phyloP scores from a whole-genome alignment of 2,113 vertebrate genomes.

The zebrafish (Danio rerio) region DNA sequence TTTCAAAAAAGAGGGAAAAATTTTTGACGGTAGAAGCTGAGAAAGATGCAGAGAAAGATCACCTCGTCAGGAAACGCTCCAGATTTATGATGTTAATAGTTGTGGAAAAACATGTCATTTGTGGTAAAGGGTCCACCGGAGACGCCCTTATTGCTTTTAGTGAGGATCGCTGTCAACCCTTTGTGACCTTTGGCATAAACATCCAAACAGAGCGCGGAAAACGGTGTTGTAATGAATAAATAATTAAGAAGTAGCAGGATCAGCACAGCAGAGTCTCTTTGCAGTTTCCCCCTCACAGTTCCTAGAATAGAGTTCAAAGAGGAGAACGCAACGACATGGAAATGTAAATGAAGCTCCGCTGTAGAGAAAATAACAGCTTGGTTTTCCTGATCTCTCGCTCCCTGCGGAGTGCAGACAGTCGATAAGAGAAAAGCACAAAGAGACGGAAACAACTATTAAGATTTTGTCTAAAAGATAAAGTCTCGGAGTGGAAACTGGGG shows the following conservation, averaged over 20 bases:
- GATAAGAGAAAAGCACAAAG: neutral
- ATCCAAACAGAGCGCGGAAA: neutral
- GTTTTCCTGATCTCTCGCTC: neutral
- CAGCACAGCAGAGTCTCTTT: neutral
- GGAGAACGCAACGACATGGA: neutral
- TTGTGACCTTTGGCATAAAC: slow-evolving; percentile 12
- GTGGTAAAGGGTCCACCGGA: no score
- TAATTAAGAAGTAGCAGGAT: neutral
- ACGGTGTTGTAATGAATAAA: neutral
- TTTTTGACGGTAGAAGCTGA: no score
- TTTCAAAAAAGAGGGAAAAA: no score
- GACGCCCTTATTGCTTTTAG: neutral
- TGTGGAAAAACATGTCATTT: no score
- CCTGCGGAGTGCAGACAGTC: neutral
- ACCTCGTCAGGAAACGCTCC: no score
- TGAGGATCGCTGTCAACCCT: neutral
- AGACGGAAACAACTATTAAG: neutral
- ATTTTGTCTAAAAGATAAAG: neutral
- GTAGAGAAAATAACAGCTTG: slow-evolving; percentile 4
- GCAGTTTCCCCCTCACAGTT: neutral
- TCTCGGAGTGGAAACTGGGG: neutral
- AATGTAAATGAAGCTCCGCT: slow-evolving; percentile 17
- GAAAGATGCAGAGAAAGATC: no score
- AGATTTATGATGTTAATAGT: no score
- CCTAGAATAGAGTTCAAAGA: slow-evolving; percentile 3